These are phyloP conservation scores for Ophiothrix spiculata DNA, from an alignment of 35 echinoderm and acorn worm species.

Conservation along the genomic window DNA sequence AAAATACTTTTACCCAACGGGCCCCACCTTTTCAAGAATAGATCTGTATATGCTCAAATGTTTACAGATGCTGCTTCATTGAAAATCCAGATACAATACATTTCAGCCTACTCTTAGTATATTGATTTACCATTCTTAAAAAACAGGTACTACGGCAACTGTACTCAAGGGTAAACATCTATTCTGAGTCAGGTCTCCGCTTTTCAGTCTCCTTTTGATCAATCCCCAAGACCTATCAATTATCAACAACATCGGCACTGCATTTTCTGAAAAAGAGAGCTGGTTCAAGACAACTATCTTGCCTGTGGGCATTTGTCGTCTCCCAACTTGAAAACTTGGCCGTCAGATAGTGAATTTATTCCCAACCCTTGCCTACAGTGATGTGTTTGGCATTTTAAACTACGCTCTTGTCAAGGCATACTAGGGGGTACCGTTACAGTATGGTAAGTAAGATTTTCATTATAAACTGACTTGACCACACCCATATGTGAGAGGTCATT, in stretches of 20 bases:
- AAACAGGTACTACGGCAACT: too few species aligned
- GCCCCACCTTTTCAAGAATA: background rate
- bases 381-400: conserved; percentile 10
- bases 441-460: too few species aligned
- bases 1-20: background rate
- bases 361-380: conserved; percentile 1
- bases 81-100: too few species aligned
- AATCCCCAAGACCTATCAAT: conserved; percentile 6
- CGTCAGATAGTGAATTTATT: background rate
- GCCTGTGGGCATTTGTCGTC: background rate
- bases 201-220: background rate
- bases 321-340: conserved; percentile 2
- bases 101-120: too few species aligned
- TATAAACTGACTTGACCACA: too few species aligned
- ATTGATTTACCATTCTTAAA: background rate
- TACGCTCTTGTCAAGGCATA: background rate
- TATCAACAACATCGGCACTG: background rate
- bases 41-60: too few species aligned
- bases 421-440: too few species aligned
- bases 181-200: background rate
- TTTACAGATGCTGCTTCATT: too few species aligned
- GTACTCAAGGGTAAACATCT: too few species aligned
- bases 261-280: background rate
- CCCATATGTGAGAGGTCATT: too few species aligned
- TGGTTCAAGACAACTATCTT: background rate